Evolutionary conservation across 2,888 invertebrate species (phyloP), one percentile per base, ranked within the genome.

Genomic region (Apotomis capreana): DNA sequence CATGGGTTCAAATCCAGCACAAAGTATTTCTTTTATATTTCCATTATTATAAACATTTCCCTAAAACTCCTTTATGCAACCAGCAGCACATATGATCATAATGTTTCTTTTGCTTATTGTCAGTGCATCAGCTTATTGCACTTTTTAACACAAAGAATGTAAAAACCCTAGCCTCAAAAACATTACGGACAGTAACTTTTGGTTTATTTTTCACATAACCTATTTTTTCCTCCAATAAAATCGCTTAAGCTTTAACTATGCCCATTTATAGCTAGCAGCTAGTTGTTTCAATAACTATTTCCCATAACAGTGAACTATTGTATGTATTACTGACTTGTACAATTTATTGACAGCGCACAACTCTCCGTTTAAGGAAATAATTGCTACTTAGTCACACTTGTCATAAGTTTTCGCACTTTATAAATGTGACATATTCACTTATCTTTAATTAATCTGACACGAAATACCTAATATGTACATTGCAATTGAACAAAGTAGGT

Each of bases 341-440:
- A 62, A 62, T 62, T 62, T 62, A 51, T 44, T 36, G 51, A 55
- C 64, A 12, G 55, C 12, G 15, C 55, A 55, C 55, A 65, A 46
- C 26, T 55, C 44, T 64, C 44, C 44, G 26, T 44, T 64, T 64
- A 64, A 55, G 55, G 64, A 64, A 64, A 64, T 64, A 55, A 64
- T 64, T 64, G 64, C 54, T 64, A 64, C 64, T 64, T 55, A 55
- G 64, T 55, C 64, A 63, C 40, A 54, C 63, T 63, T 64, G 63
- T 64, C 63, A 54, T 54, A 40, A 2, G 63, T 63, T 54, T 40
- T 54, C 52, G n/a, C 51, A 63, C 37, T 54, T 36, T 40, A 26
- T 46, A 65, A 65, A 26, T 44, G 5, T 55, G n/a, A n/a, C n/a
- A 26, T 37, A 37, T 57, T 36, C 9, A 57, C 57, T 36, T 10